Evolutionary conservation across 2,797 vertebrate species (phyloP), one percentile per base, ranked within the genome.

Genomic region (Hipposideros larvatus): DNA sequence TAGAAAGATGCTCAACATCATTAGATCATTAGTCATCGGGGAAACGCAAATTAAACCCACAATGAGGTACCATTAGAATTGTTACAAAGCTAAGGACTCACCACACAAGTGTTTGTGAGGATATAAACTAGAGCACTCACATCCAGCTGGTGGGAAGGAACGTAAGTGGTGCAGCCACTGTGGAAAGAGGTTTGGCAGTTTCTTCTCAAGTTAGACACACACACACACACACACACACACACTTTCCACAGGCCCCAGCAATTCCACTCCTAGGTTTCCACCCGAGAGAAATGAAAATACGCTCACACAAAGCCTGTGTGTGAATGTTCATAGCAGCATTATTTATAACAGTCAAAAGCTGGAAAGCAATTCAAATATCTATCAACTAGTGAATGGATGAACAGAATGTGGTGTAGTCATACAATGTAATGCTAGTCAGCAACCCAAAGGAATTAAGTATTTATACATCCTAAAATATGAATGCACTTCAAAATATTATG

Each of bases 251-350:
- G 48, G 48, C 8, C 28, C 65, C 51, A 43, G 11, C 11, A 46
- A 73, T 79, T 91, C 43, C 41, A 61, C 22, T 53, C 48, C 19
- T 86, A 74, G 19, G 70, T 55, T 78, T 71, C 74, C 55, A 83
- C 87, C 80, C 53, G 79, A 83, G 13, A 84, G 61, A 92, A 95
- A 77, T 86, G 19, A 83, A 94, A 94, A 77, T 85, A 68, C 8
- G 9, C 34, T 78, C 37, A 85, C 6, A 70, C 15, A 43, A 87
- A 68, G 74, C 57, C 4, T 43, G 34, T 24, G 41, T 41, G 10
- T 61, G 53, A 92, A 82, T 92, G 51, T 77, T 73, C 65, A 75
- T 2, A 84, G 57, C 22, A 68, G 31, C 41, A 48, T 79, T 66
- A 65, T n/a, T 68, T 55, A 68, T 26, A 86, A 94, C 6, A 51